Base-by-base conservation (phyloP, 2,888 invertebrate genomes). In the Drosophila rellima region DNA sequence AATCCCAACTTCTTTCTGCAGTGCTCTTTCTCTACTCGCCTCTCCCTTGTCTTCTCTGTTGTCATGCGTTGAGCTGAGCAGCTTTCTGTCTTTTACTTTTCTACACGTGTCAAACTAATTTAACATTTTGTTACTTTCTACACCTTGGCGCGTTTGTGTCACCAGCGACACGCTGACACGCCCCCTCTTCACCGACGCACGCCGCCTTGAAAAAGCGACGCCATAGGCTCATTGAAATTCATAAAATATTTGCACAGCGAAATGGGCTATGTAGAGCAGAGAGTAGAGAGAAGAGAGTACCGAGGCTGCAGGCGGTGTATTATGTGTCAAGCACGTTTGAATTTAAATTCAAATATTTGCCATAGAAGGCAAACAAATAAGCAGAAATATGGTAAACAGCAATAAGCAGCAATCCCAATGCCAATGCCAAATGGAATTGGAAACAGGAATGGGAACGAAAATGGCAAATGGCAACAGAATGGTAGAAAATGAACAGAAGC, bases 301-400 rank as follows among this genome's bases (percentile, higher is more conserved):
- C 52, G 65, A 40, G 40, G 54, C 85, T 86, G 61, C 59, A 70
- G 83, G 78, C 88, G 51, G 57, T 67, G 87, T 83, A 88, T 84
- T 84, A 84, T 86, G 83, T 88, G 83, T 84, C 87, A 84, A 84
- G 83, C 87, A 84, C 88, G 89, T 88, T 84, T 86, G 89, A 86
- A 88, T 84, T 88, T 83, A 88, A 84, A 84, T 86, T 84, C 87
- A 88, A 84, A 84, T 84, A 84, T 84, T 84, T 84, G 80, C 87
- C 73, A 88, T 67, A 64, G 88, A 72, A 75, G 75, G 82, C 86
- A 83, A 84, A 88, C 83, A 88, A 84, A 84, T 84, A 86, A 88
- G 87, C 87, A 70, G 69, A 84, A 83, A 86, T 88, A 88, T 86
- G 83, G 88, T 82, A 88, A 84, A 86, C 74, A 88, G 86, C 88